These are phyloP conservation scores for Megaceryle torquata DNA, from an alignment of 2,113 vertebrate genomes.

Conservation along the genomic window DNA sequence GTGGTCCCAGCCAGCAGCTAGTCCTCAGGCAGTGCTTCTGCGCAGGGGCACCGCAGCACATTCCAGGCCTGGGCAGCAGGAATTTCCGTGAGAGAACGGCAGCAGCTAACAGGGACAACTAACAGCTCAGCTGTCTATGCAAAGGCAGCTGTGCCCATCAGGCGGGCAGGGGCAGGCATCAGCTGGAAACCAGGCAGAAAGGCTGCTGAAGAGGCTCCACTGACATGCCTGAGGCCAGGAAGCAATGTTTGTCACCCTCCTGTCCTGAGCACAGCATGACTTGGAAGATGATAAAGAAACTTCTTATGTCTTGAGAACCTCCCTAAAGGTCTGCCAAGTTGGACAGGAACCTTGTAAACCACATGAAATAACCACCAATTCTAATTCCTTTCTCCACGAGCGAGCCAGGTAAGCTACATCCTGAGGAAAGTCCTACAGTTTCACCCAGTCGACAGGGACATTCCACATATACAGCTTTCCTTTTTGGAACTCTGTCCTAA, in stretches of 20 bases:
- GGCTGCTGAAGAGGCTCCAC: background rate
- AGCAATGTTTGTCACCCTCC: background rate
- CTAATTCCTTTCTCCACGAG: background rate
- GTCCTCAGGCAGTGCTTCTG: accelerated
- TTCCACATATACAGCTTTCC: background rate
- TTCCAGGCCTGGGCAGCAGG: background rate
- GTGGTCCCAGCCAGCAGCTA: accelerated
- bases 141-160: background rate
- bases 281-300: background rate
- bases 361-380: background rate
- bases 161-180: background rate
- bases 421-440: background rate
- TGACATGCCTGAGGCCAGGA: background rate
- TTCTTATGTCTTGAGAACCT: background rate
- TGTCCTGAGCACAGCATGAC: background rate
- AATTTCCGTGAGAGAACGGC: background rate
- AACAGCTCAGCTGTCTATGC: background rate
- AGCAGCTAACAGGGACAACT: background rate
- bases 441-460: background rate
- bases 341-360: background rate
- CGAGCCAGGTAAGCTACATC: background rate
- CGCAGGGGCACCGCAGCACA: accelerated
- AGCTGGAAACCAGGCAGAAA: background rate
- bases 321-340: background rate
- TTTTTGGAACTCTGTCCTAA: background rate